These are phyloP conservation scores for Drosophila prolongata DNA, from an alignment of 2,888 invertebrate genomes.

Conservation along the genomic window DNA sequence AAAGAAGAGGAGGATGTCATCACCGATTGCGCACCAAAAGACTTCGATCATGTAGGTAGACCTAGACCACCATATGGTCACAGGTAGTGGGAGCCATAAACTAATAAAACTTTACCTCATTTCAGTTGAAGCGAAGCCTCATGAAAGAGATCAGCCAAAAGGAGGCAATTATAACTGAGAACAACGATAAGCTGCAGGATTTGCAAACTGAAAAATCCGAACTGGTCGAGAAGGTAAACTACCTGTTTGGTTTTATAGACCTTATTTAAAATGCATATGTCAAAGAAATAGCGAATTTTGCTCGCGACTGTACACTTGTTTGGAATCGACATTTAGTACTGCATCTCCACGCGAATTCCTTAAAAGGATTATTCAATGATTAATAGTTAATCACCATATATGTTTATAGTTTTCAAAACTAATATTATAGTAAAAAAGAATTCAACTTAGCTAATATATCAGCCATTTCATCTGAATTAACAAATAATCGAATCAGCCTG, in stretches of 20 bases:
- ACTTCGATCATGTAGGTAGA: constrained; percentile 56
- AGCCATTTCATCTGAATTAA: too few relatives aligned
- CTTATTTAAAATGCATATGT: background rate
- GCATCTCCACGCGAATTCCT: too few relatives aligned
- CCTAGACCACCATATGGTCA: background rate
- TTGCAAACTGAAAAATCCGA: constrained; percentile 63
- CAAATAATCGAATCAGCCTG: too few relatives aligned
- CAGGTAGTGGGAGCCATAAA: constrained; percentile 34
- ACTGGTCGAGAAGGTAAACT: constrained; percentile 69
- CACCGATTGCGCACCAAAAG: constrained; percentile 9
- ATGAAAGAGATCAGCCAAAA: constrained; percentile 75
- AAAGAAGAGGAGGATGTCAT: constrained; percentile 12
- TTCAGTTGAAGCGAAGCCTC: constrained; percentile 79
- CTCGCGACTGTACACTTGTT: background rate
- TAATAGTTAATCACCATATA: too few relatives aligned
- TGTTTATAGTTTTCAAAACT: too few relatives aligned
- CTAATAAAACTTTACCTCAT: constrained; percentile 9
- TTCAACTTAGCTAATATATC: too few relatives aligned
- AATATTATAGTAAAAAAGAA: too few relatives aligned
- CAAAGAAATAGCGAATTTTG: background rate
- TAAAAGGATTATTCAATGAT: too few relatives aligned
- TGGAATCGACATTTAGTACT: too few relatives aligned
- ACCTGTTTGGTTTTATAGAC: constrained; percentile 4
- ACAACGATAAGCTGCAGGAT: constrained; percentile 64
- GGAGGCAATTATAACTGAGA: constrained; percentile 68